phyloP scores from a whole-genome alignment of 2,113 vertebrate species.

The Barnardius zonarius region DNA sequence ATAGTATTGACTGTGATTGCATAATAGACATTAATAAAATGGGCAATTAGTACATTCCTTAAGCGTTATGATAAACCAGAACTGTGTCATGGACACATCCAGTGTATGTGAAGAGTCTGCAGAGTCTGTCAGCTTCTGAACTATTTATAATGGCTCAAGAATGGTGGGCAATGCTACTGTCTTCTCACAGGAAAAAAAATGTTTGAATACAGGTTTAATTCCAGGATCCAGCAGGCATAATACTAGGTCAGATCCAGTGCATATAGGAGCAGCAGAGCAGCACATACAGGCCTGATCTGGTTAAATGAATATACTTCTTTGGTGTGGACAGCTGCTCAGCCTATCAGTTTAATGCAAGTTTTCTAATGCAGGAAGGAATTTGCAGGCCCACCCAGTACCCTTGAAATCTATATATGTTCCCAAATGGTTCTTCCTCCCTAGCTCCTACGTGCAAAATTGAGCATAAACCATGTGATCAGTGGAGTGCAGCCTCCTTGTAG shows the following conservation, averaged over 20 bases:
- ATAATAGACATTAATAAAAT: not conserved
- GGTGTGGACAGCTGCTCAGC: constrained; percentile 70
- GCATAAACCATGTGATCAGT: constrained; percentile 57
- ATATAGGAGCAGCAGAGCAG: not conserved
- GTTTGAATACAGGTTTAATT: not conserved
- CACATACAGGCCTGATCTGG: not conserved
- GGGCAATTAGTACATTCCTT: not conserved
- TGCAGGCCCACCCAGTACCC: constrained; percentile 64
- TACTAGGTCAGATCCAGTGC: not conserved
- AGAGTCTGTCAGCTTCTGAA: not conserved
- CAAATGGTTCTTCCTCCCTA: constrained; percentile 48
- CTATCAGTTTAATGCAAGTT: constrained; percentile 49
- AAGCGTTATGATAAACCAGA: not conserved
- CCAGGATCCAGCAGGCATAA: not conserved
- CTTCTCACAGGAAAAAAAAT: not conserved
- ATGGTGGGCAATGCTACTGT: not conserved
- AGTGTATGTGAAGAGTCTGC: not conserved
- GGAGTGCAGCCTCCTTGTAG: not conserved
- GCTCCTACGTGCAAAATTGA: constrained; percentile 70
- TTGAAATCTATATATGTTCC: constrained; percentile 71
- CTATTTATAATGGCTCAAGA: not conserved
- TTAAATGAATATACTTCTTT: constrained; percentile 43
- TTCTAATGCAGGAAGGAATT: constrained; percentile 64
- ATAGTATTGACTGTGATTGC: not conserved
- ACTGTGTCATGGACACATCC: not conserved